These are phyloP conservation scores for Anniella stebbinsi DNA, from an alignment of 2,797 vertebrate genomes.

Conservation along the genomic window DNA sequence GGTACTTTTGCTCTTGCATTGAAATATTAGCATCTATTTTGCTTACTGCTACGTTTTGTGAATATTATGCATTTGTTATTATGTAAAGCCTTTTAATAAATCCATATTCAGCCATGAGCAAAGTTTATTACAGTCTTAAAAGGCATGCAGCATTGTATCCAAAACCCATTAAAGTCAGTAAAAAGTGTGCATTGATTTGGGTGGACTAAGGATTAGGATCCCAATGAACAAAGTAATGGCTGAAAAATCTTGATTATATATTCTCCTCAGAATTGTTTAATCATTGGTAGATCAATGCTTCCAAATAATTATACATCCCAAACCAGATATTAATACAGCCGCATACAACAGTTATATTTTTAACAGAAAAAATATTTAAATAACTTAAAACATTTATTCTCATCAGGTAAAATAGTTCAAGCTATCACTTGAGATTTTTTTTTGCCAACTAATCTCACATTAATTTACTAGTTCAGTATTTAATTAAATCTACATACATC, in stretches of 20 bases:
- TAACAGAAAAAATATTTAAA: not conserved
- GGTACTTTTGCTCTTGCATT: slow-evolving; percentile 80
- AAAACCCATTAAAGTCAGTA: not conserved
- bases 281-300: not conserved
- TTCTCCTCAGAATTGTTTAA: not conserved
- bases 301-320: not conserved
- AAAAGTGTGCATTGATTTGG: not conserved
- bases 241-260: not conserved
- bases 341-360: not conserved
- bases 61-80: slow-evolving; percentile 57
- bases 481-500: not conserved
- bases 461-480: not conserved
- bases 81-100: slow-evolving; percentile 45
- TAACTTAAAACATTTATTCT: not conserved
- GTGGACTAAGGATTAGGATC: not conserved
- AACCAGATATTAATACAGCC: not conserved
- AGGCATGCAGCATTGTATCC: not conserved
- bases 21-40: slow-evolving; percentile 75
- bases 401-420: not conserved
- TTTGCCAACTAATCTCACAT: not conserved
- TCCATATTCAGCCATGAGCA: not conserved
- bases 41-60: slow-evolving; percentile 65
- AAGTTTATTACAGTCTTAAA: not conserved
- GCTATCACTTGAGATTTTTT: not conserved
- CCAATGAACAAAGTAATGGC: not conserved